phyloP scores from a whole-genome alignment of 1,140 invertebrate genomes.

The Dufourea novaeangliae region DNA sequence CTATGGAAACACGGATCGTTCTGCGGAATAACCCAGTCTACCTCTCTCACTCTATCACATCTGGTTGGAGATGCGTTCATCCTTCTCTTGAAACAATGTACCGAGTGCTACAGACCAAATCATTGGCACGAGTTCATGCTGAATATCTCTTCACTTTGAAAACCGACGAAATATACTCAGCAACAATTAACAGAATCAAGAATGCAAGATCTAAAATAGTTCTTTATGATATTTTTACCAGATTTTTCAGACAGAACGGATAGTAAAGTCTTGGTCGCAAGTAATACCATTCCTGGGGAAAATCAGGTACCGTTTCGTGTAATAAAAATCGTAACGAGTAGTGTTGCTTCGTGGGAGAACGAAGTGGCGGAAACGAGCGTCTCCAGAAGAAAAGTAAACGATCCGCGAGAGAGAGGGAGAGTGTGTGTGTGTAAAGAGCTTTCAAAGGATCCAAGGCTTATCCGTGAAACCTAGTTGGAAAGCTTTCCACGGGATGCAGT shows the following conservation, averaged over 20 bases:
- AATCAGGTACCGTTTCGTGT: not conserved
- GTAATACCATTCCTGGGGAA: too few relatives aligned
- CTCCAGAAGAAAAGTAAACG: slow-evolving; percentile 25
- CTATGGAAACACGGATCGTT: slow-evolving; percentile 3
- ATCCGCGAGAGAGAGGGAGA: not conserved
- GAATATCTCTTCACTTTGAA: not conserved
- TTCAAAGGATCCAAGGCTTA: slow-evolving; percentile 36
- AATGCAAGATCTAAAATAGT: too few relatives aligned
- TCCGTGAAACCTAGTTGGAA: slow-evolving; percentile 24
- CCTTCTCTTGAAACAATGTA: not conserved
- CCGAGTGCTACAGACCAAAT: not conserved
- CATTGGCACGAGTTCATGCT: not conserved
- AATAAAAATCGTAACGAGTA: not conserved
- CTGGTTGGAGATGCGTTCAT: not conserved
- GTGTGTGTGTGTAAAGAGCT: slow-evolving; percentile 34
- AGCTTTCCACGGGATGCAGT: slow-evolving; percentile 31
- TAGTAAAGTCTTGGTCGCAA: too few relatives aligned
- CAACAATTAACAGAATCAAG: too few relatives aligned
- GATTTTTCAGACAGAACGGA: too few relatives aligned
- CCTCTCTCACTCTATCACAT: not conserved
- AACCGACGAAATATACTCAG: too few relatives aligned
- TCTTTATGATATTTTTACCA: too few relatives aligned
- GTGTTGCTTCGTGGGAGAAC: not conserved
- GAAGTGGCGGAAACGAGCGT: slow-evolving; percentile 5
- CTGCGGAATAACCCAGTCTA: not conserved